Conservation (phyloP, 2,113 vertebrate genomes). For the Takifugu flavidus region DNA sequence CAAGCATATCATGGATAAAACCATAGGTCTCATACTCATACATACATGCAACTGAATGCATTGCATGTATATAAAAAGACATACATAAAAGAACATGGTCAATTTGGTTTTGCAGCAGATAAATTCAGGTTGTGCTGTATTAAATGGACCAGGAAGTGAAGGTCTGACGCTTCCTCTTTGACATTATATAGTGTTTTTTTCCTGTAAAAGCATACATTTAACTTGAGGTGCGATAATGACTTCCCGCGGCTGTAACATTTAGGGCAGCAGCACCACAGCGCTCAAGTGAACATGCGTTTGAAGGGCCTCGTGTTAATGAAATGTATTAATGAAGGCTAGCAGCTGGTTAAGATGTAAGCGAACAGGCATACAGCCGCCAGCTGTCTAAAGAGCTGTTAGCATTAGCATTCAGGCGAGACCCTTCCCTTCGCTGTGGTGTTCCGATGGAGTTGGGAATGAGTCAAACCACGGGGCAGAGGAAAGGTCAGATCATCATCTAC, state of each 20-base stretch:
- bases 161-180: slow-evolving; percentile 38
- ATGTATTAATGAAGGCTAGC: slow-evolving; percentile 9
- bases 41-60: slow-evolving; percentile 74
- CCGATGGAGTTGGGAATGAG: slow-evolving; percentile 2
- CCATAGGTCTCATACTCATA: slow-evolving; percentile 75
- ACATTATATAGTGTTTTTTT: not conserved
- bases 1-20: slow-evolving; percentile 83
- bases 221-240: not conserved
- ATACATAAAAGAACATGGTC: slow-evolving; percentile 72
- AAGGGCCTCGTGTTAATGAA: slow-evolving; percentile 7
- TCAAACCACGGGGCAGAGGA: slow-evolving; percentile 31
- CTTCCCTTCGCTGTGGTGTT: slow-evolving; percentile 24
- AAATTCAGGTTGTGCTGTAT: slow-evolving; percentile 92
- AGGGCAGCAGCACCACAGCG: slow-evolving; percentile 17
- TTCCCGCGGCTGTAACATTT: slow-evolving; percentile 11
- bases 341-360: slow-evolving; percentile 17
- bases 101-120: slow-evolving; percentile 90
- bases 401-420: slow-evolving; percentile 10
- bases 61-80: slow-evolving; percentile 78
- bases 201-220: slow-evolving; percentile 6
- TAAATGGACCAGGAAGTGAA: slow-evolving; percentile 67
- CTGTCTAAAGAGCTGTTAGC: not conserved
- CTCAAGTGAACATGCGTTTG: slow-evolving; percentile 7
- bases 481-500: slow-evolving; percentile 54
- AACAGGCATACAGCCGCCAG: slow-evolving; percentile 15